Conservation (phyloP, 2,113 vertebrate species). For the Chaetodon trifascialis region DNA sequence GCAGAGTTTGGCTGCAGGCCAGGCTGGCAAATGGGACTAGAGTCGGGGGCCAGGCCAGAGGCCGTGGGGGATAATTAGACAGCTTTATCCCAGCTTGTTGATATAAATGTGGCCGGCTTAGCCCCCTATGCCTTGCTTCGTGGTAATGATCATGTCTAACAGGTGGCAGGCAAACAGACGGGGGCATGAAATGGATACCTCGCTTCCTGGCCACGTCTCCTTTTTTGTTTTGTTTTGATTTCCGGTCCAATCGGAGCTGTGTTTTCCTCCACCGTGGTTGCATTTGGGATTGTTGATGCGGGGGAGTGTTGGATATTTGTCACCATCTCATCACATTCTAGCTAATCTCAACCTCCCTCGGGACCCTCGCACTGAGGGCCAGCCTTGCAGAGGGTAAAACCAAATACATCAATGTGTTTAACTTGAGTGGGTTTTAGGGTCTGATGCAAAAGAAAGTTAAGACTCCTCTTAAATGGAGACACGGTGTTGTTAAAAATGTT, state of each 20-base stretch:
- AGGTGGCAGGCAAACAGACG: slow-evolving; percentile 95
- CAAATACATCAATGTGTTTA: slow-evolving; percentile 64
- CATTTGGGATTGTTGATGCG: slow-evolving; percentile 57
- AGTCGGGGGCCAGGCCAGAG: slow-evolving; percentile 85
- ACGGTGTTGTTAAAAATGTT: slow-evolving; percentile 38
- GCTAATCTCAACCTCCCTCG: slow-evolving; percentile 74
- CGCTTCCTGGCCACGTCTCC: slow-evolving; percentile 90
- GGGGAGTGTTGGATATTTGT: slow-evolving; percentile 80
- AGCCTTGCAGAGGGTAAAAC: slow-evolving; percentile 45
- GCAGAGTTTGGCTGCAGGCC: slow-evolving; percentile 87
- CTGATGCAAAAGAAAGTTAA: slow-evolving; percentile 59
- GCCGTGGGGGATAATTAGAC: slow-evolving; percentile 96
- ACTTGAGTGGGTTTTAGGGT: slow-evolving; percentile 66
- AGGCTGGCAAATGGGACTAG: slow-evolving; percentile 86
- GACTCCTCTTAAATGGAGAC: slow-evolving; percentile 50
- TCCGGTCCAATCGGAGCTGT: slow-evolving; percentile 65
- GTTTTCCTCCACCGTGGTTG: slow-evolving; percentile 53
- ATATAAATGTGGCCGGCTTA: slow-evolving; percentile 97
- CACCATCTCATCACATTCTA: slow-evolving; percentile 82
- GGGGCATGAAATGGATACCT: slow-evolving; percentile 92
- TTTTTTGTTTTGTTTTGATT: slow-evolving; percentile 83
- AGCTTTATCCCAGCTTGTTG: slow-evolving; percentile 94
- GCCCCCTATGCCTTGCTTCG: slow-evolving; percentile 87
- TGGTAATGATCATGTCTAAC: slow-evolving; percentile 94
- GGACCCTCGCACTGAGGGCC: slow-evolving; percentile 51